Conservation (phyloP, 2,113 vertebrate species). For the Poicephalus meyeri region DNA sequence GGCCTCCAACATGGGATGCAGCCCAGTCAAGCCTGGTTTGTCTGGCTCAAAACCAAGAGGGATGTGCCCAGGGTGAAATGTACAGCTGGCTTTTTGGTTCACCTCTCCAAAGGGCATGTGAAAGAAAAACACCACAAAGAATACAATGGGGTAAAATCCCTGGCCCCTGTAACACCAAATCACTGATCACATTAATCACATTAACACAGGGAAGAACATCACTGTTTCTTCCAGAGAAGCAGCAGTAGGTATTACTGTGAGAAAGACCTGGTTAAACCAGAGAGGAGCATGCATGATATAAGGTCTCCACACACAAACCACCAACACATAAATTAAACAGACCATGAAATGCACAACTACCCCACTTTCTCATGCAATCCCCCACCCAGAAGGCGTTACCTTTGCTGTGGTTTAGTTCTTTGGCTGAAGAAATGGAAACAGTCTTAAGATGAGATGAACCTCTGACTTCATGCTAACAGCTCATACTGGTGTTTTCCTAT, state of each 20-base stretch:
- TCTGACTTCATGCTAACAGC: background rate
- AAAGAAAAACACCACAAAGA: background rate
- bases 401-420: background rate
- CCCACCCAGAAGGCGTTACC: background rate
- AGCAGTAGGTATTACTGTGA: accelerated
- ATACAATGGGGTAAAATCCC: background rate
- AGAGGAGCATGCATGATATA: background rate
- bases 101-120: background rate
- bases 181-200: accelerated
- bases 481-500: too few relatives aligned
- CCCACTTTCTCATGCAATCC: background rate
- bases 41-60: background rate
- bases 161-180: background rate
- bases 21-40: background rate
- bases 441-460: background rate
- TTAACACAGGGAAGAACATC: background rate
- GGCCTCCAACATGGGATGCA: background rate
- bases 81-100: background rate
- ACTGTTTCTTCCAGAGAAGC: background rate
- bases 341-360: background rate
- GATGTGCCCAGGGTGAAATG: background rate
- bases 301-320: background rate
- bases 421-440: background rate
- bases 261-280: background rate
- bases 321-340: background rate